Percentiles rank a stretch among this genome's conserved stretches.
These are phyloP conservation scores for Maniola hyperantus DNA, from an alignment of 2,888 invertebrate species.

Conservation along the genomic window DNA sequence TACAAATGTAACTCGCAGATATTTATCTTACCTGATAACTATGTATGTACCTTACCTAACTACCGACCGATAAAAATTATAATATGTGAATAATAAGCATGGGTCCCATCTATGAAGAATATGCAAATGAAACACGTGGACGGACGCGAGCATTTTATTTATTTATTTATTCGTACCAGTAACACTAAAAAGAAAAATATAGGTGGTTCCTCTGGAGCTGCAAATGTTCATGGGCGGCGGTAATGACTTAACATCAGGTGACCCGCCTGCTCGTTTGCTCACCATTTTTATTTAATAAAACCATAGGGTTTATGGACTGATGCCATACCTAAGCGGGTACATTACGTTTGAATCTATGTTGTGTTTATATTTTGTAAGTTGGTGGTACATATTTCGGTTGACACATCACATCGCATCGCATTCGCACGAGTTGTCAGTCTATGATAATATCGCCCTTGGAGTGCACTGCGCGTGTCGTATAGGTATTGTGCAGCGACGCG, in stretches of 20 bases:
- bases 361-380: constrained; percentile 8
- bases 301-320: background rate
- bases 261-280: too few species aligned
- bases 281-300: too few species aligned
- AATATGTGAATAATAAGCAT: background rate
- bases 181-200: too few species aligned
- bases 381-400: constrained; percentile 34
- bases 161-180: too few species aligned
- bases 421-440: constrained; percentile 49
- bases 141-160: background rate
- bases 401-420: constrained; percentile 34
- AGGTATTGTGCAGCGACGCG: constrained; percentile 55
- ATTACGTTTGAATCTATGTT: background rate
- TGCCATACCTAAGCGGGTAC: background rate
- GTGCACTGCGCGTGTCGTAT: constrained; percentile 62
- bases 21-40: background rate
- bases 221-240: background rate
- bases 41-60: background rate
- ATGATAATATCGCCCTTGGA: constrained; percentile 54
- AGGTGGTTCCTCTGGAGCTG: too few species aligned
- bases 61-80: background rate
- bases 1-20: constrained; percentile 1
- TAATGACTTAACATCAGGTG: too few species aligned
- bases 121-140: constrained; percentile 10
- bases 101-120: background rate